phyloP scores from a whole-genome alignment of 2,113 vertebrate species.

The Atherinomorus stipes region DNA sequence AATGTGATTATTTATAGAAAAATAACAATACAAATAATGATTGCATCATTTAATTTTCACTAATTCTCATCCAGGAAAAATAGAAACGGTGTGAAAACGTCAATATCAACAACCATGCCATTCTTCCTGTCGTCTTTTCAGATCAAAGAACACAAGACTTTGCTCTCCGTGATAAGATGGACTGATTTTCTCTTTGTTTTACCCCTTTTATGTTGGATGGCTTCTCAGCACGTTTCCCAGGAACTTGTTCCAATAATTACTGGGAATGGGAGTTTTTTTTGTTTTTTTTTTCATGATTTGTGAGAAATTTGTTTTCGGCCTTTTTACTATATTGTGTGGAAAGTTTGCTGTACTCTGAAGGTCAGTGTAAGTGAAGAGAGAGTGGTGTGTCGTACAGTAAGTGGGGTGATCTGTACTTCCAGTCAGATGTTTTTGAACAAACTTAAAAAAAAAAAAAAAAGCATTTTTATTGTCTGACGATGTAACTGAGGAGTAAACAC shows the following conservation, averaged over 20 bases:
- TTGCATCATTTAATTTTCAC: conserved; percentile 34
- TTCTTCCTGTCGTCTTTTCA: conserved; percentile 37
- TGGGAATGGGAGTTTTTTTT: conserved; percentile 23
- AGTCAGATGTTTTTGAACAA: conserved; percentile 51
- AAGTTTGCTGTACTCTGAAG: conserved; percentile 54
- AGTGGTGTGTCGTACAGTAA: conserved; percentile 17
- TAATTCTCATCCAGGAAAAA: conserved; percentile 26
- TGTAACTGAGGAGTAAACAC: conserved; percentile 10
- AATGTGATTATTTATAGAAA: conserved; percentile 64
- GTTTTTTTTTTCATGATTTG: not conserved
- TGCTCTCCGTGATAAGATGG: conserved; percentile 19
- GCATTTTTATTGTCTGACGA: conserved; percentile 26
- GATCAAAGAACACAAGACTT: conserved; percentile 37
- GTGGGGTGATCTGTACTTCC: conserved; percentile 33
- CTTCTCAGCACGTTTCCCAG: not conserved
- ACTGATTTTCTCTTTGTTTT: conserved; percentile 31
- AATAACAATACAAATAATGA: conserved; percentile 37
- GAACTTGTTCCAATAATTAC: conserved; percentile 19
- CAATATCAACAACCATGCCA: conserved; percentile 8
- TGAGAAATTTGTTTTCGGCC: not conserved
- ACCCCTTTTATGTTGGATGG: too few species aligned
- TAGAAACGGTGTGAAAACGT: conserved; percentile 30
- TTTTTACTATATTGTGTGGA: not conserved
- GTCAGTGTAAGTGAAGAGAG: conserved; percentile 66
- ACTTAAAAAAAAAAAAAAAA: not conserved